A percentile compares a stretch with the other conserved stretches of the same genome.
Evolutionary conservation across 2,113 vertebrate species (phyloP).

Genomic region (Neomonachus schauinslandi): DNA sequence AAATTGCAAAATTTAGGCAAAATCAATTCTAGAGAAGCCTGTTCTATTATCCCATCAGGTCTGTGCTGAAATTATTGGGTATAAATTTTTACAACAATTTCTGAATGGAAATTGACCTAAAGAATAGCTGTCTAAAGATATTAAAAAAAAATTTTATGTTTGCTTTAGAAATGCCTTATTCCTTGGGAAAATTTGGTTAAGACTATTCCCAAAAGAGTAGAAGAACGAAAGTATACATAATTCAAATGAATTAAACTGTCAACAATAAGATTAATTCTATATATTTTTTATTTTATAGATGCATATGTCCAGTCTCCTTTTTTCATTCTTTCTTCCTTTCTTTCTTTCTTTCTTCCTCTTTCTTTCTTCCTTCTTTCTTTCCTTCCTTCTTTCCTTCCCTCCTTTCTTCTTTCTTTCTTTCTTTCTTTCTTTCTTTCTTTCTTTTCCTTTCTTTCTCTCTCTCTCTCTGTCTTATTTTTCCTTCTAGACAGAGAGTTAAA

Average conservation of each 20-base stretch:
- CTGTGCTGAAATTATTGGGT: background rate
- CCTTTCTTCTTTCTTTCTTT: background rate
- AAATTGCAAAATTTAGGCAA: background rate
- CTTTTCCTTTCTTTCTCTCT: too few species aligned
- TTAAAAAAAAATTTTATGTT: background rate
- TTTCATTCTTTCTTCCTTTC: too few species aligned
- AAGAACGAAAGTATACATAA: background rate
- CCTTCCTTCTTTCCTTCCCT: too few species aligned
- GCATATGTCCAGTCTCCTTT: background rate
- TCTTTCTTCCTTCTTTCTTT: too few species aligned
- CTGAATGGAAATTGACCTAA: background rate
- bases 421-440: too few species aligned
- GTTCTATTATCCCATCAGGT: background rate
- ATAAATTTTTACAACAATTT: background rate
- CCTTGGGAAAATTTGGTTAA: background rate
- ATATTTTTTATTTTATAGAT: background rate
- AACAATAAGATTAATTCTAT: background rate
- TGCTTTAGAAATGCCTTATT: background rate
- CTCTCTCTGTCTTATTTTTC: background rate
- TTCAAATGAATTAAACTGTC: constrained; percentile 36
- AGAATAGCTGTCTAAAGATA: background rate
- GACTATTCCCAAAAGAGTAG: background rate
- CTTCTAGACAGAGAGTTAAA: background rate
- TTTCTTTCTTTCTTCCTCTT: too few species aligned
- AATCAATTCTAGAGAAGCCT: background rate